phyloP scores from a whole-genome alignment of 2,113 vertebrate genomes.

The Plecturocebus donacophilus region DNA sequence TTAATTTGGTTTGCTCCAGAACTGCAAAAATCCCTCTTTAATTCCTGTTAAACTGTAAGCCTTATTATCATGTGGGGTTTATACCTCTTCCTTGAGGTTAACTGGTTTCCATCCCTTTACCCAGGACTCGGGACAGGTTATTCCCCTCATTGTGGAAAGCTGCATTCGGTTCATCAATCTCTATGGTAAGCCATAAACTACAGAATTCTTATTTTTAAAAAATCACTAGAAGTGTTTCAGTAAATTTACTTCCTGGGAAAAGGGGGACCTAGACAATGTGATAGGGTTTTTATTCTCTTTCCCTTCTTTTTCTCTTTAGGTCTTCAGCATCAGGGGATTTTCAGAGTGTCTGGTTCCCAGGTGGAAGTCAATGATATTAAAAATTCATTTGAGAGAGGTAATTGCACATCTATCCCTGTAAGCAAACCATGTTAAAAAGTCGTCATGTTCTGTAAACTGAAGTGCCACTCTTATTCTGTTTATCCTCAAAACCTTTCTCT shows the following conservation, averaged over 20 bases:
- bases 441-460: slow-evolving; percentile 41
- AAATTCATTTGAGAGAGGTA: slow-evolving; percentile 99
- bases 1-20: slow-evolving; percentile 72
- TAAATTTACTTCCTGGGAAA: background rate
- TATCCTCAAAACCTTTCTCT: slow-evolving; percentile 30
- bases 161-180: slow-evolving; percentile 99
- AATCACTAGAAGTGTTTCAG: background rate
- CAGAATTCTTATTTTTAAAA: background rate
- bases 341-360: slow-evolving; percentile 97
- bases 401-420: slow-evolving; percentile 68
- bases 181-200: slow-evolving; percentile 90
- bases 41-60: background rate
- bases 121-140: slow-evolving; percentile 97
- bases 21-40: slow-evolving; percentile 39
- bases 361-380: slow-evolving; percentile 99
- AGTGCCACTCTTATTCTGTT: background rate
- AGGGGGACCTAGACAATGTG: background rate
- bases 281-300: slow-evolving; percentile 27
- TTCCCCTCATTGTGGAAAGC: slow-evolving; percentile 98
- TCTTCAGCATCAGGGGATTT: slow-evolving; percentile 99
- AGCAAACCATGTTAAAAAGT: slow-evolving; percentile 54
- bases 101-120: slow-evolving; percentile 62
- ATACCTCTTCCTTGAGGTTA: background rate
- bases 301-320: slow-evolving; percentile 83
- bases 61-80: background rate